These are phyloP conservation scores for Apodemia duryi DNA, from an alignment of 2,888 invertebrate genomes.

Conservation along the genomic window DNA sequence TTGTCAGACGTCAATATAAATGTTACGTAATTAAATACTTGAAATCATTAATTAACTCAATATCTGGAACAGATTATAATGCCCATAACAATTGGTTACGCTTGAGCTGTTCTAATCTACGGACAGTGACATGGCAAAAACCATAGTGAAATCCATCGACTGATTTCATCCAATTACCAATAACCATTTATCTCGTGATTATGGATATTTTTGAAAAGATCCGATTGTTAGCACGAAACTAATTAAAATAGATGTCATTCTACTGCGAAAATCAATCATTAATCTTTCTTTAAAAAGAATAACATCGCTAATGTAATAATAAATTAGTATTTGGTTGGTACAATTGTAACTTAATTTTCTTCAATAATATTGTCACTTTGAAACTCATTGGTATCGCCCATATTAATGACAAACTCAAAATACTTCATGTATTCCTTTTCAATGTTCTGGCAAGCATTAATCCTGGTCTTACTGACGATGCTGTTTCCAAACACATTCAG, in stretches of 20 bases:
- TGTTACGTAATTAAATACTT: conserved; percentile 23
- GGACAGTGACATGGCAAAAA: conserved; percentile 63
- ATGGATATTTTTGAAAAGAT: conserved; percentile 23
- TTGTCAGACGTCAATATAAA: neutral
- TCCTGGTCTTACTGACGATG: no score
- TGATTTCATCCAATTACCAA: conserved; percentile 67
- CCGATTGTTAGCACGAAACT: neutral
- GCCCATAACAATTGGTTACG: conserved; percentile 60
- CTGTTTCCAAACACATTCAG: no score
- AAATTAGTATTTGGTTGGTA: no score
- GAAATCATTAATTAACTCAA: conserved; percentile 47
- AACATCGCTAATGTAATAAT: neutral
- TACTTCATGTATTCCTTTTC: no score
- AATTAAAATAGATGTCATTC: conserved; percentile 11
- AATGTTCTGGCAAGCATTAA: no score
- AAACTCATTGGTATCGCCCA: no score
- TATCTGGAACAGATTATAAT: conserved; percentile 60
- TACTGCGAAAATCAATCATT: neutral
- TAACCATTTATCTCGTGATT: conserved; percentile 69
- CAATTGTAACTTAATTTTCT: no score
- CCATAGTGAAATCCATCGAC: conserved; percentile 45
- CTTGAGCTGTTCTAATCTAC: conserved; percentile 65
- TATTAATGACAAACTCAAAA: no score
- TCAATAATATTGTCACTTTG: no score
- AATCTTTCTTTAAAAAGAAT: neutral